Base-by-base conservation (phyloP, 2,888 invertebrate genomes). In the Uropetala carovei region DNA sequence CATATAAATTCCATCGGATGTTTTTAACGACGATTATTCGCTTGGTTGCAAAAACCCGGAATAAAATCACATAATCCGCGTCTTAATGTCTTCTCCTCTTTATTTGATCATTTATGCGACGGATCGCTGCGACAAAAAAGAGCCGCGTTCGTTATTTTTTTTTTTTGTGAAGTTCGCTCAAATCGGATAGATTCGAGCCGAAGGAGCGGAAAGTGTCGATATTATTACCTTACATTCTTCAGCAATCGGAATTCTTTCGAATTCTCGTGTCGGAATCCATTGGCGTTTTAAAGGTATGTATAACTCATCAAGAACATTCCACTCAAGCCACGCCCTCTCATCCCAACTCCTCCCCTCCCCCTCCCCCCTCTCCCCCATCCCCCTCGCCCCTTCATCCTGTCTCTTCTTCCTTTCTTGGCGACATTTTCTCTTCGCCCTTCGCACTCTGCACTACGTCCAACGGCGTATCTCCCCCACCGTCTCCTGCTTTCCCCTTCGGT, bases 231-330 rank as follows among this genome's bases (percentile, higher is more conserved):
- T 27, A 13, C 9, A 75, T 27, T 75, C 22, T 75, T 75, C 75
- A 22, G 75, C 75, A 75, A 75, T 27, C 27, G 75, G 27, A 27
- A 75, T 75, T 75, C 75, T 27, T 75, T 22, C 75, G 22, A 68
- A 68, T 60, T 5, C 18, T 13, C 18, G 9, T 10, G 27, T 22
- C n/a, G 22, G 75, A 22, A 75, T 27, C 27, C 27, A 13, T 27
- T 75, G 11, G 22, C 27, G 22, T 22, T 75, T 75, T 27, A 75
- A 22, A 75, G 75, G 75, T 75, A 75, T 75, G 75, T 75, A 27
- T 75, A 75, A 27, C 75, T 75, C 75, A 75, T 75, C 75, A 75
- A 75, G 27, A 75, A 75, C 22, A 68, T 22, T n/a, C n/a, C 13
- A 27, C 43, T 43, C 43, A 1, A 43, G 43, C 75, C 75, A 27